These are phyloP conservation scores for Ophion slaviceki DNA, from an alignment of 2,888 invertebrate genomes.

Conservation along the genomic window DNA sequence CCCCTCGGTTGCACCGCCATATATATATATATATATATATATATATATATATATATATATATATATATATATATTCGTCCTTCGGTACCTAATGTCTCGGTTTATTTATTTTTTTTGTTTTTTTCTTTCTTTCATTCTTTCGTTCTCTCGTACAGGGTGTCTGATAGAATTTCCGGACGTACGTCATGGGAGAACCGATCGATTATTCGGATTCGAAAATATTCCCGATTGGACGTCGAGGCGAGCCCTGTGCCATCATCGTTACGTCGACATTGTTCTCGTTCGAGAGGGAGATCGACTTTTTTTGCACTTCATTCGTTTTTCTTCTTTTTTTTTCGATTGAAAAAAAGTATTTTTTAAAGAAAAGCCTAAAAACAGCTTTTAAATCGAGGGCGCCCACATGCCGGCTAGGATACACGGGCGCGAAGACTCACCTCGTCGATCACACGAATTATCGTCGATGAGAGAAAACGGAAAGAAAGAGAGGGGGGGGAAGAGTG, in stretches of 20 bases:
- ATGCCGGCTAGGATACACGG: conserved; percentile 27
- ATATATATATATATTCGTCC: conserved; percentile 60
- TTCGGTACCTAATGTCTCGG: conserved; percentile 65
- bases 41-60: too few relatives aligned
- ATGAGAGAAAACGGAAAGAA: not conserved
- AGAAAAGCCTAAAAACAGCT: conserved; percentile 23
- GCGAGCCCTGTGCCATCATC: conserved; percentile 5
- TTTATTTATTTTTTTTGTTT: conserved; percentile 13
- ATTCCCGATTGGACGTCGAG: conserved; percentile 25
- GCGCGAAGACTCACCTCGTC: conserved; percentile 40
- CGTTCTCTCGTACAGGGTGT: conserved; percentile 70
- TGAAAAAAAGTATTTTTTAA: not conserved
- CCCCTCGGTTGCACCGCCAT: conserved; percentile 84
- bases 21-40: not conserved
- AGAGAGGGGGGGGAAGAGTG: not conserved
- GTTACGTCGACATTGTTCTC: conserved; percentile 24
- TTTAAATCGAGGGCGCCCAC: conserved; percentile 38
- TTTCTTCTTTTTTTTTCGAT: conserved; percentile 5
- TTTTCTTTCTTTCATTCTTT: not conserved
- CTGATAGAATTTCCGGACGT: conserved; percentile 68
- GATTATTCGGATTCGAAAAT: not conserved
- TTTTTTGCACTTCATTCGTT: not conserved
- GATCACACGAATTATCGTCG: conserved; percentile 21
- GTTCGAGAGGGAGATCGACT: too few relatives aligned
- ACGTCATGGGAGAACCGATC: conserved; percentile 9